Base-by-base conservation (phyloP, 2,113 vertebrate genomes). In the Nannobrachium achirus region DNA sequence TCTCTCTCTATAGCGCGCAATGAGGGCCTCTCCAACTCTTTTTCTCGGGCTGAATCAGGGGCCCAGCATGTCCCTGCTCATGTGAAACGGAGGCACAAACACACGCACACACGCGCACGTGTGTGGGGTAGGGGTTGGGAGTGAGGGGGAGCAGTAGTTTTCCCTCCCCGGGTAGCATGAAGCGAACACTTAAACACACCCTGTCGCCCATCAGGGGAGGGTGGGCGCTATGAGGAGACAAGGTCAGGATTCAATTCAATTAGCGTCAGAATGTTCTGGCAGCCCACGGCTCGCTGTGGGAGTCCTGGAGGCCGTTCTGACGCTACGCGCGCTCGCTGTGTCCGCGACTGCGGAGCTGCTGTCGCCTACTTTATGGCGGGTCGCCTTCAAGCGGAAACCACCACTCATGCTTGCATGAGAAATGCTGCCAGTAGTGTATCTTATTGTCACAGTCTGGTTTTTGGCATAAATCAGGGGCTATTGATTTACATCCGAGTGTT, bases 351-450 rank as follows among this genome's bases (percentile, higher is more conserved):
- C 83, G 75, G 81, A 83, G 84, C 81, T 79, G 64, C 81, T 69
- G 82, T 80, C 83, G 6, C 81, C 85, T 79, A 81, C 76, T 85
- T 89, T 77, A 83, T 65, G 69, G 74, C 20, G 63, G 63, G 76
- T 16, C 40, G 45, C 63, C 75, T 73, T 72, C 80, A 76, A 69
- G 79, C 83, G 73, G 63, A 66, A 77, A 72, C 68, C 73, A n/a
- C n/a, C 71, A n/a, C n/a, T n/a, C n/a, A 65, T 79, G 76, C 46
- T 64, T 58, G 68, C 65, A 63, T 79, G 73, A 46, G 59, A 48
- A 45, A 57, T 56, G 49, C n/a, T 56, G 11, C 14, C 48, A 77
- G 66, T 55, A 69, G 73, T 73, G 79, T 58, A 75, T 84, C 76
- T 82, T 66, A 88, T 83, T n/a, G n/a, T n/a, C n/a, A n/a, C n/a